Percentiles rank a stretch among this genome's conserved stretches.
phyloP scores from a whole-genome alignment of 2,797 vertebrate species.

The Oreochromis grahami region DNA sequence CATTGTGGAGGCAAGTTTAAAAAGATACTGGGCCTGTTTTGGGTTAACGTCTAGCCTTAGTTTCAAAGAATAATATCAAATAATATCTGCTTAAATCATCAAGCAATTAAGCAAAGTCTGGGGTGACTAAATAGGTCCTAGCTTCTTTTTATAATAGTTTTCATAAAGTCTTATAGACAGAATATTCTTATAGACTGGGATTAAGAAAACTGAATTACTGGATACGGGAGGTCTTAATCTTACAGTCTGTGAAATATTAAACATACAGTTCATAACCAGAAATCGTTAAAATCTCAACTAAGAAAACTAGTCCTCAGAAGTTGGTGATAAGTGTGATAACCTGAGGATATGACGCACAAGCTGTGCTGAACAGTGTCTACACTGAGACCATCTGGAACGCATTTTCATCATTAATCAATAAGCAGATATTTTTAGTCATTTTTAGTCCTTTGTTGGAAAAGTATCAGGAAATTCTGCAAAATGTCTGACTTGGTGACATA shows the following conservation, averaged over 20 bases:
- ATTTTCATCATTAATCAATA: neutral
- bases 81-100: neutral
- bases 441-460: neutral
- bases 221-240: neutral
- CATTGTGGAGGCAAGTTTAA: neutral
- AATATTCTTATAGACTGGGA: accelerated
- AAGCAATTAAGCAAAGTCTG: neutral
- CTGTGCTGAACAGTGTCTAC: neutral
- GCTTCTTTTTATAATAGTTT: neutral
- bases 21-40: neutral
- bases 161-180: neutral
- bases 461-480: neutral
- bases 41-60: neutral
- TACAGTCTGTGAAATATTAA: neutral
- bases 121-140: neutral
- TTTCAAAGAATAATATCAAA: neutral
- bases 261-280: neutral
- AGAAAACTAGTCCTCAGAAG: neutral
- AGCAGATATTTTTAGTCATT: neutral
- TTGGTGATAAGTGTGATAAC: neutral
- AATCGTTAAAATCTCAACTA: accelerated
- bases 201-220: neutral
- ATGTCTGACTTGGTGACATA: neutral
- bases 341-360: neutral
- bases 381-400: neutral